Evolutionary conservation across 2,113 vertebrate species (phyloP), one percentile per base, ranked within the genome.

Genomic region (Bombycilla garrulus): DNA sequence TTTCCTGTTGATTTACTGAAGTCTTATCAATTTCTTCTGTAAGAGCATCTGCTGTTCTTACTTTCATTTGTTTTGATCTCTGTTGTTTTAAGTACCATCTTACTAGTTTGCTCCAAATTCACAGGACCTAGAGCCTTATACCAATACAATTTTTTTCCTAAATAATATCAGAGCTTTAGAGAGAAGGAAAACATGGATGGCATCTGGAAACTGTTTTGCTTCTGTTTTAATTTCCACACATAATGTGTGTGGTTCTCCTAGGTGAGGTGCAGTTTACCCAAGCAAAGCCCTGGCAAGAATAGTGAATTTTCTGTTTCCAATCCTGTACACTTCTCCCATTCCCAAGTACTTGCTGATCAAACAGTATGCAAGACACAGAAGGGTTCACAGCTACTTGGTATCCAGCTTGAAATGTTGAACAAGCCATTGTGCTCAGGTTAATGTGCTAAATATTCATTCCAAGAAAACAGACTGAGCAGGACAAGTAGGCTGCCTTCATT

Each of bases 231-330:
- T 84, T 77, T 81, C 60, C 42, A 47, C 25, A 61, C 0, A 5
- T 5, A 56, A 64, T 0, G 6, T 35, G 51, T 42, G 31, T 80
- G 28, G 12, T 20, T 15, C 21, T 31, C 2, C 1, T 3, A 11
- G 23, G 3, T 14, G 44, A 71, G 28, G 38, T 2, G 6, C 54
- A 64, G 56, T 20, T 56, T 57, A 48, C 45, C 40, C 31, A 15
- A 60, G 82, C 24, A 51, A 67, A 91, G 33, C n/a, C 24, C 47
- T 21, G 44, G 8, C 64, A 92, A 33, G 31, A 48, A 20, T 1
- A 36, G 14, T 10, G 35, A 80, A 26, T 28, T 76, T 4, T 25
- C 6, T 24, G 4, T 42, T 86, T 53, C 21, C 47, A 66, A 35
- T 48, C 29, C 26, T 31, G 6, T 23, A 31, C 14, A 6, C 15